Evolutionary conservation across 2,888 invertebrate species (phyloP).

Genomic region (Troides helena): DNA sequence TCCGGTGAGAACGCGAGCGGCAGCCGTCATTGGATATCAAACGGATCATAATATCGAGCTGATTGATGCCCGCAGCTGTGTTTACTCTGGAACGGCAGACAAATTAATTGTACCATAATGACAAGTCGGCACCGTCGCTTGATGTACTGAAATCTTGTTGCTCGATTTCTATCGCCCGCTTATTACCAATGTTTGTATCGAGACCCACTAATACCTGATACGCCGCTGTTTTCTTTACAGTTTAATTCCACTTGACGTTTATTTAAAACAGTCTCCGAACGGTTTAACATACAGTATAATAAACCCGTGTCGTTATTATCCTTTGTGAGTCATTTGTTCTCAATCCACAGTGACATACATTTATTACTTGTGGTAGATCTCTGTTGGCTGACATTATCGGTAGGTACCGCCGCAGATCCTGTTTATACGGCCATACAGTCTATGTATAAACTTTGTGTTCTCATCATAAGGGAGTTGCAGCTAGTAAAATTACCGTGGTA

Average conservation of each 20-base stretch:
- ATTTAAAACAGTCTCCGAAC: conserved; percentile 15
- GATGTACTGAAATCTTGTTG: conserved; percentile 41
- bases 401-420: no score
- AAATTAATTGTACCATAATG: conserved; percentile 68
- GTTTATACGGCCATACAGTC: no score
- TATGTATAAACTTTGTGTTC: no score
- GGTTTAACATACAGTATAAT: conserved; percentile 3
- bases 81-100: conserved; percentile 56
- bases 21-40: conserved; percentile 29
- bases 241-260: conserved; percentile 22
- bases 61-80: conserved; percentile 46
- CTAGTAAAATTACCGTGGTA: no score
- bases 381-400: no score
- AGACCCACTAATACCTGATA: conserved; percentile 17
- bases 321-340: background rate
- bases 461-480: no score
- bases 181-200: conserved; percentile 42
- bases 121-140: conserved; percentile 51
- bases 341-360: background rate
- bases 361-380: no score
- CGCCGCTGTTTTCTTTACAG: conserved; percentile 18
- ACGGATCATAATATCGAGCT: conserved; percentile 19
- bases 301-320: background rate
- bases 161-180: conserved; percentile 44
- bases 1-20: conserved; percentile 8